These are phyloP conservation scores for Betta splendens DNA, from an alignment of 2,797 vertebrate genomes.

Conservation along the genomic window DNA sequence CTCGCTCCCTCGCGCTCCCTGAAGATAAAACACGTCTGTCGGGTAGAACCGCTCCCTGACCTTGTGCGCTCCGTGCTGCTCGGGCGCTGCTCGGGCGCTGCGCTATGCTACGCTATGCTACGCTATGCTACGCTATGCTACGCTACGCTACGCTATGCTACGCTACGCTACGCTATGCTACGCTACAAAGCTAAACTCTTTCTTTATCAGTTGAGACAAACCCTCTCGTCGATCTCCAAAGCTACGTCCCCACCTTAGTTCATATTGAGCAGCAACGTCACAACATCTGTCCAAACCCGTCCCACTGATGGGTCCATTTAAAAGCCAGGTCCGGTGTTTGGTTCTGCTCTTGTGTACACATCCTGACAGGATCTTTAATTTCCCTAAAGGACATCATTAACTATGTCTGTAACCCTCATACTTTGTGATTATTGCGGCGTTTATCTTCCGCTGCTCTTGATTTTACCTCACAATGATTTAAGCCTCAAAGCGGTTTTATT, in stretches of 20 bases:
- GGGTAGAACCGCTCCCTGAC: constrained; percentile 49
- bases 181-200: not conserved
- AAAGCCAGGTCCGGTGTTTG: constrained; percentile 10
- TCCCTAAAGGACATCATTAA: constrained; percentile 35
- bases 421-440: constrained; percentile 59
- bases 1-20: constrained; percentile 27
- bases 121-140: too few species aligned
- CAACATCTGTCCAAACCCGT: constrained; percentile 21
- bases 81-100: constrained; percentile 15
- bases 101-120: not conserved
- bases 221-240: constrained; percentile 27
- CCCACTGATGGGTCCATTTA: not conserved
- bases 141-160: too few species aligned
- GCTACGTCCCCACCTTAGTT: not conserved
- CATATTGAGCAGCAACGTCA: constrained; percentile 15
- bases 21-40: constrained; percentile 62
- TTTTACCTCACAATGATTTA: constrained; percentile 77
- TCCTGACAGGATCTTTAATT: constrained; percentile 40
- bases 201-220: constrained; percentile 27
- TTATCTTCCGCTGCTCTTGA: constrained; percentile 61
- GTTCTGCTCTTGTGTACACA: constrained; percentile 3
- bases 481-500: constrained; percentile 72
- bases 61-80: constrained; percentile 51
- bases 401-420: constrained; percentile 21
- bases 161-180: too few species aligned